Percentiles rank a stretch among this genome's conserved stretches.
Conservation (phyloP, 2,888 invertebrate genomes). For the Archips xylosteana region DNA sequence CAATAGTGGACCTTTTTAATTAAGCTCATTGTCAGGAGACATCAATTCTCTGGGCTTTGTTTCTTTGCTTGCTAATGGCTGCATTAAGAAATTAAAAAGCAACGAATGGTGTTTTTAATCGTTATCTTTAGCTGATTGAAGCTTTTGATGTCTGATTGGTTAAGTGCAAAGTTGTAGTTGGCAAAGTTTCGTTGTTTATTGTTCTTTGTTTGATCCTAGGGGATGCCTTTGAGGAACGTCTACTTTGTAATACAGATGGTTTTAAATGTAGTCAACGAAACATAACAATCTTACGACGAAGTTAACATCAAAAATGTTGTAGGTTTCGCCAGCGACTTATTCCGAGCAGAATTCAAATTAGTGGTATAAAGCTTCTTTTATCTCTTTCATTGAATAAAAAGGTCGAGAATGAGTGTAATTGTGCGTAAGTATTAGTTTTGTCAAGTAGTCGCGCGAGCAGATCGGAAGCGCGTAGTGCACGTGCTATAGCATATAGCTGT, state of each 20-base stretch:
- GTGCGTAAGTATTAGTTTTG: too few species aligned
- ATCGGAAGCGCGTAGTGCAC: too few species aligned
- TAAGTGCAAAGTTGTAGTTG: slow-evolving; percentile 31
- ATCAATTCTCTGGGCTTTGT: slow-evolving; percentile 73
- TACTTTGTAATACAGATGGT: not conserved
- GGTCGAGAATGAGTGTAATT: too few species aligned
- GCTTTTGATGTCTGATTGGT: slow-evolving; percentile 39
- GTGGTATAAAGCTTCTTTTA: too few species aligned
- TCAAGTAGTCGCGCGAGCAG: too few species aligned
- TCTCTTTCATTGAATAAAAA: too few species aligned
- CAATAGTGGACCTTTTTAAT: slow-evolving; percentile 81
- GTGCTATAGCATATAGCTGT: too few species aligned
- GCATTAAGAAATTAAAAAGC: slow-evolving; percentile 69
- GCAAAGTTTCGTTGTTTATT: not conserved
- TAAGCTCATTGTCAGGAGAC: slow-evolving; percentile 71
- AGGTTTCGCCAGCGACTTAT: too few species aligned
- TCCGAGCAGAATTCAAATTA: too few species aligned
- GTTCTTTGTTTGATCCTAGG: not conserved
- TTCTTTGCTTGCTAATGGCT: slow-evolving; percentile 57
- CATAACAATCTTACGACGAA: not conserved
- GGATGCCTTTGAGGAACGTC: not conserved
- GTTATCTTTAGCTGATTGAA: slow-evolving; percentile 51
- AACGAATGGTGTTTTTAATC: slow-evolving; percentile 33
- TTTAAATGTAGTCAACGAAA: not conserved
- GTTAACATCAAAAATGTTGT: too few species aligned